Evolutionary conservation across 1,140 invertebrate genomes (phyloP).

Genomic region (Pseudobourletiella spinata): DNA sequence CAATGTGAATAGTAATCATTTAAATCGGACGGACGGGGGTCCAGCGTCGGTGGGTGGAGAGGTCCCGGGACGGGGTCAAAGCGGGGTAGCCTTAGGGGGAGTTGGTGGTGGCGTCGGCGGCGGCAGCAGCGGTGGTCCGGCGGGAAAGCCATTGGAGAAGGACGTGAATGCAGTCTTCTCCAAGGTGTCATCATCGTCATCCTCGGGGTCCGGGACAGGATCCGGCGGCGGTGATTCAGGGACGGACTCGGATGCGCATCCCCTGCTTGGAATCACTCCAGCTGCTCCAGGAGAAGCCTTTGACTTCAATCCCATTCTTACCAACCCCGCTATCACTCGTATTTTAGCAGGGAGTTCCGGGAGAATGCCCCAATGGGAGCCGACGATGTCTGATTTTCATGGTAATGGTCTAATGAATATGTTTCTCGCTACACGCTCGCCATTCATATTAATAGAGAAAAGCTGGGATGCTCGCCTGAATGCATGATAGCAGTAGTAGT

Average conservation of each 20-base stretch:
- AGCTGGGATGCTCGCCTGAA: not conserved
- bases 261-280: slow-evolving; percentile 35
- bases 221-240: slow-evolving; percentile 10
- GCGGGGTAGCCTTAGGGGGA: slow-evolving; percentile 6
- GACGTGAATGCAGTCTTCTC: slow-evolving; percentile 34
- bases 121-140: not conserved
- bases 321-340: slow-evolving; percentile 37
- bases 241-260: slow-evolving; percentile 33
- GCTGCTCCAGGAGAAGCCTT: slow-evolving; percentile 36
- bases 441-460: not conserved
- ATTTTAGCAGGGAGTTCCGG: slow-evolving; percentile 36
- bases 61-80: slow-evolving; percentile 13
- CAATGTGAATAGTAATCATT: slow-evolving; percentile 17
- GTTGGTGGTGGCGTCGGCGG: not conserved
- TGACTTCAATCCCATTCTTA: slow-evolving; percentile 36
- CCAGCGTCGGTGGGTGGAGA: not conserved
- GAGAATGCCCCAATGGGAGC: slow-evolving; percentile 36
- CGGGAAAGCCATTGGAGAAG: slow-evolving; percentile 31
- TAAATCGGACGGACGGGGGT: slow-evolving; percentile 9
- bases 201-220: slow-evolving; percentile 1
- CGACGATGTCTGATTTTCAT: slow-evolving; percentile 34
- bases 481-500: not conserved
- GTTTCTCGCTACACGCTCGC: slow-evolving; percentile 1
- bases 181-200: slow-evolving; percentile 12
- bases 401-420: slow-evolving; percentile 35